Base-by-base conservation (phyloP, 1,140 invertebrate species). In the Drosophila quadrilineata region DNA sequence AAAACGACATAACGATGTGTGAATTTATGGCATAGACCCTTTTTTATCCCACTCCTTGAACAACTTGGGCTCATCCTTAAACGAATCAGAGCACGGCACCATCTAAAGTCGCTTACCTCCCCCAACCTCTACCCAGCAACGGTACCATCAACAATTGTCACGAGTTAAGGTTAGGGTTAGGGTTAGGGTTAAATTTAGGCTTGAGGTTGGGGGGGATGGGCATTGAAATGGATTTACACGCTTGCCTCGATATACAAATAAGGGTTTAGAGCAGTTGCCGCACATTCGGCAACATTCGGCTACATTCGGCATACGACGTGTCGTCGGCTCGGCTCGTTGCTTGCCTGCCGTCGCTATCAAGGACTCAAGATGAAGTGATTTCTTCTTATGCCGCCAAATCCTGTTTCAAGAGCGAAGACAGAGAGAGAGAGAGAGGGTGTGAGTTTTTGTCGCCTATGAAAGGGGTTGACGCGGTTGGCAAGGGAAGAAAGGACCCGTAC, bases 221-320 rank as follows among this genome's bases (percentile, higher is more conserved):
- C n/a, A n/a, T 50, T 50, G 5, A 70, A 75, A 76, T 60, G 79
- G 79, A 85, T 86, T 85, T 85, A 86, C 71, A 85, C 79, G 79
- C 80, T 85, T 85, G 79, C 79, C 41, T 71, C 79, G 56, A 85
- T 85, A 85, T 85, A 85, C 79, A 85, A 85, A 85, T 85, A 85
- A 75, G 79, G 79, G 79, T 85, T 66, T 69, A n/a, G n/a, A n/a
- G n/a, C n/a, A n/a, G n/a, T n/a, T n/a, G n/a, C n/a, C n/a, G n/a
- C n/a, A n/a, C 66, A 35, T 26, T 53, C 28, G 21, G 6, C 6
- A 6, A 12, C n/a, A 17, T 29, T 22, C n/a, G 14, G 48, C 53
- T 33, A 26, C 6, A 31, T 36, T 48, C 16, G 38, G 14, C 26
- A 6, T 14, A n/a, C n/a, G n/a, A n/a, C n/a, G n/a, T n/a, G n/a